phyloP scores from a whole-genome alignment of 2,113 vertebrate species.

The Tragelaphus buxtoni region DNA sequence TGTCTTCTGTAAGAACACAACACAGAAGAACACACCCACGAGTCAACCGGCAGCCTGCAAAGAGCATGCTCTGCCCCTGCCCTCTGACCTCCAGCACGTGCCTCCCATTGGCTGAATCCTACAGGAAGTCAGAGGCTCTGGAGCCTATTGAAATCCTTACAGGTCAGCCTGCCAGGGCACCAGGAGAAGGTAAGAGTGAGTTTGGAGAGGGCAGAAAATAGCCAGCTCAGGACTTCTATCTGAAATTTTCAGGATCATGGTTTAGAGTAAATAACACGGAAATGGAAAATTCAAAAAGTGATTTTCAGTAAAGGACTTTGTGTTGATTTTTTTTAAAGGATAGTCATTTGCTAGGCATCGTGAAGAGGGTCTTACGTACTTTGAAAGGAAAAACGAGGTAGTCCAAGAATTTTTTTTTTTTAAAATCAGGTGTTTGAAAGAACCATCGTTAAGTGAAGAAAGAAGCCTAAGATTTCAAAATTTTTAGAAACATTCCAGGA shows the following conservation, averaged over 20 bases:
- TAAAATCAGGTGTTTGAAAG: background rate
- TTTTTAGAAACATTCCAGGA: background rate
- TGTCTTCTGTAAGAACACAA: background rate
- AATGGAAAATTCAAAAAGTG: background rate
- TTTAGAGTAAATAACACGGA: background rate
- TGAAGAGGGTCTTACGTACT: background rate
- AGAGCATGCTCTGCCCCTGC: background rate
- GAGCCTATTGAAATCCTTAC: background rate
- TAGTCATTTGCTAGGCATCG: background rate
- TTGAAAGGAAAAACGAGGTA: background rate
- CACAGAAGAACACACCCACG: background rate
- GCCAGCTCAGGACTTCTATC: background rate
- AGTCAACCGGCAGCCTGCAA: background rate
- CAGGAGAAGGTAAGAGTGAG: background rate
- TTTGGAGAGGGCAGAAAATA: background rate
- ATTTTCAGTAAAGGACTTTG: background rate
- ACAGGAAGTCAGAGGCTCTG: background rate
- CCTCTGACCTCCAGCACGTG: background rate
- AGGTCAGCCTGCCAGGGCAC: background rate
- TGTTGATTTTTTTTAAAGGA: background rate
- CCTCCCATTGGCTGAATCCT: background rate
- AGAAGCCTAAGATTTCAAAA: conserved; percentile 3
- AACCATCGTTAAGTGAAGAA: background rate
- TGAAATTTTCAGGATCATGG: background rate
- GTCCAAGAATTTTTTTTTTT: background rate